Conservation (phyloP, 2,888 invertebrate genomes). For the Thecophora atra region DNA sequence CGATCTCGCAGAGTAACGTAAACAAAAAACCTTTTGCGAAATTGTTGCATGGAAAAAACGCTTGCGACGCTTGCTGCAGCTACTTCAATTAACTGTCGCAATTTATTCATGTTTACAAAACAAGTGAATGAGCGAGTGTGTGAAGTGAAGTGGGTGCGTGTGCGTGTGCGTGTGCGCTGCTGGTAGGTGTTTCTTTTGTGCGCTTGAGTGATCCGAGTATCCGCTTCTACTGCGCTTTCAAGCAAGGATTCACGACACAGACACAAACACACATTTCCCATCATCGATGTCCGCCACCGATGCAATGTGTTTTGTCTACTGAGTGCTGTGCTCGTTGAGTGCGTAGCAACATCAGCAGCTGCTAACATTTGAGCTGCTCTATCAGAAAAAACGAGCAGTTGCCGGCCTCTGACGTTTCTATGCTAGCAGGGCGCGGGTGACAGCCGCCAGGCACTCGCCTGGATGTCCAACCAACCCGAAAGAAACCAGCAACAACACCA, state of each 20-base stretch:
- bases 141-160: background rate
- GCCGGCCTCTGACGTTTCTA: background rate
- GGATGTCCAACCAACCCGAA: slow-evolving; percentile 3
- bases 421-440: background rate
- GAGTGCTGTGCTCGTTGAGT: background rate
- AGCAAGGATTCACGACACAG: background rate
- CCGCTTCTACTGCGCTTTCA: background rate
- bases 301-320: background rate
- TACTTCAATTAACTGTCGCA: slow-evolving; percentile 35
- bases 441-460: background rate
- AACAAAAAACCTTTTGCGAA: background rate
- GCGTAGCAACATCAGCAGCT: slow-evolving; percentile 5
- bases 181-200: background rate
- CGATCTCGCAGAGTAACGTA: background rate
- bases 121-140: background rate
- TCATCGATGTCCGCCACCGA: background rate
- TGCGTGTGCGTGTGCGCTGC: background rate
- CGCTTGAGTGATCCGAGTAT: too few species aligned
- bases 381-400: background rate
- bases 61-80: background rate
- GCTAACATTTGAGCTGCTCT: slow-evolving; percentile 1
- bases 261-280: background rate
- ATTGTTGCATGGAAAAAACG: background rate
- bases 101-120: slow-evolving; percentile 36
- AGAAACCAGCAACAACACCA: background rate